A percentile compares a stretch with the other conserved stretches of the same genome.
Evolutionary conservation across 2,113 vertebrate genomes (phyloP).

Genomic region (Vidua macroura): DNA sequence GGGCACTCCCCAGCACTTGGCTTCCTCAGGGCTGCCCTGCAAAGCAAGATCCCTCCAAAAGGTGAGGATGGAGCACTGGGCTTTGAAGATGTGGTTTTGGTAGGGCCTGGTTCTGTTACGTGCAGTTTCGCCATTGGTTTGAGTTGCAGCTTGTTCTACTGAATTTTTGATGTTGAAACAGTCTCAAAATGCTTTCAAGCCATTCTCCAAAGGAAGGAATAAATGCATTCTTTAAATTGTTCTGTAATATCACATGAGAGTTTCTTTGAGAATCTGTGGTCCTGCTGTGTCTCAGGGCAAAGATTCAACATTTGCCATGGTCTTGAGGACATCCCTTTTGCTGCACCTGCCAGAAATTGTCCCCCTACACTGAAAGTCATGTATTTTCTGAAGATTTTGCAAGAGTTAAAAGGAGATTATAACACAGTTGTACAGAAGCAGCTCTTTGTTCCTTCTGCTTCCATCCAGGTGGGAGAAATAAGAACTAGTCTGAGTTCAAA

Average conservation of each 20-base stretch:
- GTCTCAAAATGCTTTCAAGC: background rate
- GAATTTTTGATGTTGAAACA: background rate
- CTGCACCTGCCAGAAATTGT: background rate
- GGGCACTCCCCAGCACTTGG: slow-evolving; percentile 68
- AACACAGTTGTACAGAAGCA: background rate
- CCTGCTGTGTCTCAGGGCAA: background rate
- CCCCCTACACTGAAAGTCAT: background rate
- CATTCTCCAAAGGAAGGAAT: background rate
- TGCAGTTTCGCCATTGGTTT: background rate
- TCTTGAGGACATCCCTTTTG: background rate
- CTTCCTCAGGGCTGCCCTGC: slow-evolving; percentile 79
- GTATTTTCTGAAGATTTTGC: background rate
- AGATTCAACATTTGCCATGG: background rate
- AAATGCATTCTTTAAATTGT: background rate
- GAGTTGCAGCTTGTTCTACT: background rate
- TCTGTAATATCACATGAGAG: background rate
- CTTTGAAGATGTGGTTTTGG: background rate
- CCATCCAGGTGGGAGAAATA: background rate
- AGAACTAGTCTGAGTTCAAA: background rate
- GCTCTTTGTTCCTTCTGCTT: background rate
- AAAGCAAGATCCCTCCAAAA: slow-evolving; percentile 85
- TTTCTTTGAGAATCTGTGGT: background rate
- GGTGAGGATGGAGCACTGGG: slow-evolving; percentile 62
- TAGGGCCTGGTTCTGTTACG: background rate
- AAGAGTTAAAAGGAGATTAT: background rate